These are phyloP conservation scores for Pimpla rufipes DNA, from an alignment of 2,888 invertebrate species.

Conservation along the genomic window DNA sequence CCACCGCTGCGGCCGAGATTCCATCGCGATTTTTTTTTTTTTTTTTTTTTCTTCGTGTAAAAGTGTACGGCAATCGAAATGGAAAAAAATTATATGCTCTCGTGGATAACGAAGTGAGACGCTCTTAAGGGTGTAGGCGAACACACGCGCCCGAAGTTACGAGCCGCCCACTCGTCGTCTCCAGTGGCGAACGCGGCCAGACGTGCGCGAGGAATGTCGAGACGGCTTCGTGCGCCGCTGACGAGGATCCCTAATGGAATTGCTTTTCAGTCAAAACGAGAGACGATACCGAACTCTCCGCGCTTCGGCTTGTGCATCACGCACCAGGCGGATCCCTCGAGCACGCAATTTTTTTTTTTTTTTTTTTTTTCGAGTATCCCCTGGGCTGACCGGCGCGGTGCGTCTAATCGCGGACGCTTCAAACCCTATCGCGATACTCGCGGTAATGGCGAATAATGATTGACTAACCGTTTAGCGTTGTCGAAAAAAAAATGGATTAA, in stretches of 20 bases:
- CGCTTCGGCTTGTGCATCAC: background rate
- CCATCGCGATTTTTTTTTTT: no score
- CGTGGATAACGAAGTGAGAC: no score
- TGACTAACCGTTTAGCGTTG: no score
- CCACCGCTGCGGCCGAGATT: no score
- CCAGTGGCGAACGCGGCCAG: background rate
- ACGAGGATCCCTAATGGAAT: slow-evolving; percentile 42
- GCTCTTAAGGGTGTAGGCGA: background rate
- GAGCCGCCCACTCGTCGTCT: no score
- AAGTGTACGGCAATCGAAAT: background rate
- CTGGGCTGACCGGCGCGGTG: background rate
- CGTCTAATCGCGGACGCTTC: background rate
- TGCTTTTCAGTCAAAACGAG: slow-evolving; percentile 26
- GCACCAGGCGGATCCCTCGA: background rate
- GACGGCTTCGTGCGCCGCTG: slow-evolving; percentile 5
- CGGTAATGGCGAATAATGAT: background rate
- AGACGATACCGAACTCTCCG: background rate
- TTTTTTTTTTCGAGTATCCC: slow-evolving; percentile 10
- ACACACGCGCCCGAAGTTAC: background rate
- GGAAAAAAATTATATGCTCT: no score
- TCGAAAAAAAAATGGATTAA: no score
- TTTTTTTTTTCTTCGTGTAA: no score
- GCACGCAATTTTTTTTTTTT: slow-evolving; percentile 31
- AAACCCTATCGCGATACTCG: background rate
- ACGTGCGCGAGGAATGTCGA: slow-evolving; percentile 14